Evolutionary conservation across 1,140 invertebrate genomes (phyloP).

Genomic region (Trialeurodes vaporariorum): DNA sequence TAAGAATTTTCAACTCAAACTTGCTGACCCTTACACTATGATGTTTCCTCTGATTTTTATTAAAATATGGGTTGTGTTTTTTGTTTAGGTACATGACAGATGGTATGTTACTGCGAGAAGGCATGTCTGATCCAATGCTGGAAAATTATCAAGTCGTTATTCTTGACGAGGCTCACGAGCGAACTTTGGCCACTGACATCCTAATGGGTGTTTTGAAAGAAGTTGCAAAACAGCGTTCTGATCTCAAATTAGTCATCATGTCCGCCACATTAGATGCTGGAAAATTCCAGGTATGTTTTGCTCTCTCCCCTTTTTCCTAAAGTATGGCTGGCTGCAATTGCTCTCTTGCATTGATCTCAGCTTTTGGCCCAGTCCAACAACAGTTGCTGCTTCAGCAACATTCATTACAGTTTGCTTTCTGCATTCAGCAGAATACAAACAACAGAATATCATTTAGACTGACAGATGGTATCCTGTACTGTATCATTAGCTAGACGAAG

Average conservation of each 20-base stretch:
- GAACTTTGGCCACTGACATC: constrained; percentile 96
- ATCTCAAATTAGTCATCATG: constrained; percentile 98
- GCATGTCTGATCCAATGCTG: constrained; percentile 97
- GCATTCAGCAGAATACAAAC: too few relatives aligned
- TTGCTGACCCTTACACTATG: constrained; percentile 7
- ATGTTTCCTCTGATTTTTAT: constrained; percentile 1
- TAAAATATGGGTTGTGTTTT: constrained; percentile 16
- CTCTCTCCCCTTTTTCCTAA: too few relatives aligned
- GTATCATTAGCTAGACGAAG: too few relatives aligned
- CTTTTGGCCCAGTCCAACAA: too few relatives aligned
- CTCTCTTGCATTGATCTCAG: too few relatives aligned
- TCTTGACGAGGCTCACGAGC: constrained; percentile 98
- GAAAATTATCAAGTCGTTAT: constrained; percentile 93
- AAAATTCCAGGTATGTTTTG: constrained; percentile 74
- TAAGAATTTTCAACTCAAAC: neutral
- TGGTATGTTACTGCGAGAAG: constrained; percentile 98
- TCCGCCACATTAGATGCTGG: constrained; percentile 99
- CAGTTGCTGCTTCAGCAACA: too few relatives aligned
- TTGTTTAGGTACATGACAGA: constrained; percentile 86
- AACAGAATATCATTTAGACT: too few relatives aligned
- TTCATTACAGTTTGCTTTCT: too few relatives aligned
- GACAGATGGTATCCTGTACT: too few relatives aligned
- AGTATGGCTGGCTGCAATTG: too few relatives aligned
- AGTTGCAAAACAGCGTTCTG: constrained; percentile 83
- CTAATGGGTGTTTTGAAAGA: constrained; percentile 98